phyloP scores from a whole-genome alignment of 2,113 vertebrate species.

The Oenanthe melanoleuca region DNA sequence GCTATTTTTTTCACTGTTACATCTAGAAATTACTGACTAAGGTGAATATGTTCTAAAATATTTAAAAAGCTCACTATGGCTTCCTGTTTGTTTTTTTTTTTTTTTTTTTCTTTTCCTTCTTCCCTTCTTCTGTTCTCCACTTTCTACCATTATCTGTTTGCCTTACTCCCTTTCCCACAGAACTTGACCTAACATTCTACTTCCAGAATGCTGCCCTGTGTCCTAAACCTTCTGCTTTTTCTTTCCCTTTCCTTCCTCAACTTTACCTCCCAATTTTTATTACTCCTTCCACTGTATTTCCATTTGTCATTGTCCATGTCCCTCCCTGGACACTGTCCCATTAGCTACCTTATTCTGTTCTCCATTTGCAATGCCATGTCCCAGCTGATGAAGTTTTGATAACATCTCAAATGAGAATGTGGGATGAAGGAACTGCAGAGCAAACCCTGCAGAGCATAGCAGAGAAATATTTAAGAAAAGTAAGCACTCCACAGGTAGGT shows the following conservation, averaged over 20 bases:
- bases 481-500: background rate
- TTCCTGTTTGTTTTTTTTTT: background rate
- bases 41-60: background rate
- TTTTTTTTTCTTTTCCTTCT: background rate
- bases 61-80: background rate
- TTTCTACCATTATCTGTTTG: background rate
- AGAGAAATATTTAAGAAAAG: constrained; percentile 33
- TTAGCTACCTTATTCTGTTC: background rate
- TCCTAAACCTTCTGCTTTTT: background rate
- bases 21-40: background rate
- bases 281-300: background rate
- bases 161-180: background rate
- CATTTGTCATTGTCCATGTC: background rate
- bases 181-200: background rate
- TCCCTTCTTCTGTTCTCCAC: background rate
- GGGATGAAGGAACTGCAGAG: background rate
- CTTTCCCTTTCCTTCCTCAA: background rate
- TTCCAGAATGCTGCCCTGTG: background rate
- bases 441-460: background rate
- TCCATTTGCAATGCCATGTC: constrained; percentile 15
- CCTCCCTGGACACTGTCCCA: background rate
- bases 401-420: constrained; percentile 18
- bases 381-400: background rate
- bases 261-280: background rate
- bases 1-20: background rate